A percentile compares a stretch with the other conserved stretches of the same genome.
phyloP scores from a whole-genome alignment of 2,113 vertebrate genomes.

The Danio rerio region GRCz12tu NC_133183.1:30929501-30930000 shows the following conservation, averaged over 20 bases:
- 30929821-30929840: not conserved
- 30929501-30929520: slow-evolving; percentile 68
- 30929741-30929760: not conserved
- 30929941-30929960: no score
- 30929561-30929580: slow-evolving; percentile 56
- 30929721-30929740: not conserved
- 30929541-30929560: slow-evolving; percentile 26
- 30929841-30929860: not conserved
- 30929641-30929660: slow-evolving; percentile 32
- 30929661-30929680: slow-evolving; percentile 49
- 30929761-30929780: not conserved
- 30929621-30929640: slow-evolving; percentile 41
- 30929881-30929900: not conserved
- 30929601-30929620: slow-evolving; percentile 39
- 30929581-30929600: slow-evolving; percentile 18
- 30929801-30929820: not conserved
- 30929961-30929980: no score
- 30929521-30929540: slow-evolving; percentile 51
- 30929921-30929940: no score
- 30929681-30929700: not conserved
- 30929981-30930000: no score
- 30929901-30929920: no score
- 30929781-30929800: not conserved
- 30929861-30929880: not conserved
- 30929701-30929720: not conserved